Evolutionary conservation across 2,797 vertebrate species (phyloP).

Genomic region (Pseudotriccus pelzelni): DNA sequence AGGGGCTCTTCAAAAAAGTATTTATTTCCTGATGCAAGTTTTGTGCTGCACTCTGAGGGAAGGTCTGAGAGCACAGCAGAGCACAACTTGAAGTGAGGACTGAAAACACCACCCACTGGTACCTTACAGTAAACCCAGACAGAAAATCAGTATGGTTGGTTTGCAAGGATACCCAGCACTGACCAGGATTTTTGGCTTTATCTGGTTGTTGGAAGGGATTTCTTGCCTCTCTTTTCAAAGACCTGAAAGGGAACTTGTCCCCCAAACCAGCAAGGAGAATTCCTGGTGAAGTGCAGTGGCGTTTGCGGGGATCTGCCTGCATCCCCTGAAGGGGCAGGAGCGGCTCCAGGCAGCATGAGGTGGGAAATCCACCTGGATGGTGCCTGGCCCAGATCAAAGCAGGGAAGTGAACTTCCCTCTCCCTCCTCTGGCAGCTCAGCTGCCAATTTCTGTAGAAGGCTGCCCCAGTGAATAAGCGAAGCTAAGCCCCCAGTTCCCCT

Average conservation of each 20-base stretch:
- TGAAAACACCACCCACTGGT: not conserved
- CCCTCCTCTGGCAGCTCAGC: not conserved
- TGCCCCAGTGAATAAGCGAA: not conserved
- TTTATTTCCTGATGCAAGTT: not conserved
- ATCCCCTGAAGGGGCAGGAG: not conserved
- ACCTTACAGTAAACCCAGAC: not conserved
- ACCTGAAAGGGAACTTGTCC: not conserved
- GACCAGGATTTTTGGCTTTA: not conserved
- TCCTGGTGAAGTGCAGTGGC: accelerated
- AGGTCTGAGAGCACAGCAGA: not conserved
- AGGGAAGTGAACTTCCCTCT: not conserved
- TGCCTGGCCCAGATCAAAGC: not conserved
- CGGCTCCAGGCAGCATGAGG: not conserved
- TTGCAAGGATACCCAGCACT: not conserved
- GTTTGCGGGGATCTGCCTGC: not conserved
- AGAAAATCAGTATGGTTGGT: not conserved
- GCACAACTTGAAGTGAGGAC: not conserved
- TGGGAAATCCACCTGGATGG: not conserved
- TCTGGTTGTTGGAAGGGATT: not conserved
- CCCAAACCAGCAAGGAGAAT: not conserved
- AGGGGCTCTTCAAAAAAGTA: not conserved
- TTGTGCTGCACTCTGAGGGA: not conserved
- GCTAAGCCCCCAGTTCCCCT: not conserved
- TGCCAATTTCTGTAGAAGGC: not conserved
- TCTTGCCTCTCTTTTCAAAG: not conserved